phyloP scores from a whole-genome alignment of 35 echinoderm and acorn worm genomes.

The Heliocidaris tuberculata region DNA sequence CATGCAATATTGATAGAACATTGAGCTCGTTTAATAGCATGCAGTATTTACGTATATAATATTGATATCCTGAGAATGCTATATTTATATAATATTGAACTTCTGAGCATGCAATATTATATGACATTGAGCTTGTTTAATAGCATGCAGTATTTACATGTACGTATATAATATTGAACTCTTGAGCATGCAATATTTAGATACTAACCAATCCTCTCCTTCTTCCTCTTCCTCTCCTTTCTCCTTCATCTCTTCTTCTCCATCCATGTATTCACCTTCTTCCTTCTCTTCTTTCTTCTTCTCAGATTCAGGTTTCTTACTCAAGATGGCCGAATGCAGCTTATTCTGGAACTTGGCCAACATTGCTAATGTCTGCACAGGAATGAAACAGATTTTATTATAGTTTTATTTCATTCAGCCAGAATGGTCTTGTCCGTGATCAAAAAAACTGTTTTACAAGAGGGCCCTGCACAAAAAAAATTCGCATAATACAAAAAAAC shows the following conservation, averaged over 20 bases:
- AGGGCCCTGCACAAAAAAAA: background rate
- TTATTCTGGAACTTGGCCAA: conserved; percentile 94
- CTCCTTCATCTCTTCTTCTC: conserved; percentile 48
- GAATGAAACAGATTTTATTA: background rate
- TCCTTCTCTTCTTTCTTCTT: conserved; percentile 44
- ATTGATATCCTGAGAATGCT: no score
- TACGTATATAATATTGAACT: no score
- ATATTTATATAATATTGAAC: no score
- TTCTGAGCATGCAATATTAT: no score
- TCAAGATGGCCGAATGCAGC: conserved; percentile 58
- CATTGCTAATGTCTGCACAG: conserved; percentile 78
- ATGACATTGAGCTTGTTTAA: no score
- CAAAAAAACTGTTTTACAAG: background rate
- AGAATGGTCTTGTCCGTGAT: background rate
- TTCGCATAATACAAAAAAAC: background rate
- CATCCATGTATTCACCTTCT: conserved; percentile 24
- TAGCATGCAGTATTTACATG: no score
- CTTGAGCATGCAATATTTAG: background rate
- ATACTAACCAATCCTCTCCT: conserved; percentile 59
- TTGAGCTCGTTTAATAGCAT: no score
- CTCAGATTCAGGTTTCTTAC: conserved; percentile 49
- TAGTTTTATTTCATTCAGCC: background rate
- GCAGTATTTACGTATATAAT: no score
- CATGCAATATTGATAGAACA: no score
- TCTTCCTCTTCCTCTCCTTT: conserved; percentile 22